Evolutionary conservation across 2,888 invertebrate species (phyloP), one percentile per base, ranked within the genome.

Genomic region (Clanis bilineata): DNA sequence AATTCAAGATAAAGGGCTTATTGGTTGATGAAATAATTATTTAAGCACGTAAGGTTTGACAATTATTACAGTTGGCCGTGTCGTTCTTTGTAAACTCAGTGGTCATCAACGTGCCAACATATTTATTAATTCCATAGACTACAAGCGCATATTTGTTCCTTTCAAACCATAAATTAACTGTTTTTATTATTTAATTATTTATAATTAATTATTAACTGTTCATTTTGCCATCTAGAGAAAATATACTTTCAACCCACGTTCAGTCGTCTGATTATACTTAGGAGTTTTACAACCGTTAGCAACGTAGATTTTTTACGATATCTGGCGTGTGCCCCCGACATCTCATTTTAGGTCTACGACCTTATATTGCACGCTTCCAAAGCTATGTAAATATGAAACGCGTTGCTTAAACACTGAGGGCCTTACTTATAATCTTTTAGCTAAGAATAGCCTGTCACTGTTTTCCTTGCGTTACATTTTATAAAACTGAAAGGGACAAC

Each of bases 321-420:
- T 41, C 18, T 18, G 68, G 45, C 65, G 60, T 72, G 10, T 18
- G 28, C 32, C 15, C 32, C 28, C 15, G 28, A 18, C 28, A 15
- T 18, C 28, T 51, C 28, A 1, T 28, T 18, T 28, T 32, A 51
- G 18, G 32, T 51, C 32, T 18, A 9, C 18, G 51, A 51, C 9
- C 51, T 51, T 51, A 10, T 28, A 28, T 51, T 9, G 18, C 28
- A 18, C 32, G 28, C 28, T 51, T 51, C 18, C 51, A 51, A 51
- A 51, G 10, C 66, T 73, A 68, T 73, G 68, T 73, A 73, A 77
- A 81, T 77, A 79, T 76, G 74, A 72, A 73, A 69, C 68, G 68
- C 69, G 74, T 72, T 73, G 76, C 70, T 74, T 80, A 77, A 79
- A 80, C 76, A 78, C 77, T 66, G 7, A 9, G 51, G 32, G n/a